Base-by-base conservation (phyloP, 2,797 vertebrate species). In the Cyprinodon diabolis region DNA sequence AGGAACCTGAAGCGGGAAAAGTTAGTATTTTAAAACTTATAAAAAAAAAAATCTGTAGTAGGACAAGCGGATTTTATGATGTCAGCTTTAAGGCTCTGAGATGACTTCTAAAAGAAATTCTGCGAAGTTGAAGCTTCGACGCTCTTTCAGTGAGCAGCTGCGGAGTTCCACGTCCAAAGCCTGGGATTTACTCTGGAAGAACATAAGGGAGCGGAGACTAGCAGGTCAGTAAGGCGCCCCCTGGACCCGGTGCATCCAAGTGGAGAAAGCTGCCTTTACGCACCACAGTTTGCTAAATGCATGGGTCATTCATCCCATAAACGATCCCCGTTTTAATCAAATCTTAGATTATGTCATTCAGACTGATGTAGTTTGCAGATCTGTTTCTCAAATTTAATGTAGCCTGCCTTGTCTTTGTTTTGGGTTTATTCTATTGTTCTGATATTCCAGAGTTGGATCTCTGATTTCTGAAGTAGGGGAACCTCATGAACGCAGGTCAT, bases 101-200 rank as follows among this genome's bases (percentile, higher is more conserved):
- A 97, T 97, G 96, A 96, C 91, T 86, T 88, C 94, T 89, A 89
- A 82, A 88, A 90, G 93, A 82, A 93, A 91, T 71, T 91, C 94
- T 0, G 77, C 90, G 51, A 90, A 85, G 73, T 87, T 95, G 85
- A 96, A 89, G 89, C 96, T 97, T 45, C 90, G 96, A 88, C 92
- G 97, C 51, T 97, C 96, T 7, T 93, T 98, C 87, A 98, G 97
- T 75, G 96, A 96, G 86, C 96, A 97, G 90, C 69, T 97, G 74
- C 95, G 96, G 85, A 95, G 93, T 91, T 96, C 96, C 91, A 96
- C 96, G 15, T 93, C 94, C 89, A 95, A 95, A 95, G 96, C 97
- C 84, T 97, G 97, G 97, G 96, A 95, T 86, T 90, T 96, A 87
- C 95, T 98, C 69, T 97, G 97, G 97, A 97, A 79, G 84, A 97